These are phyloP conservation scores for Camponotus floridanus DNA, from an alignment of 1,140 invertebrate genomes.

Conservation along the genomic window DNA sequence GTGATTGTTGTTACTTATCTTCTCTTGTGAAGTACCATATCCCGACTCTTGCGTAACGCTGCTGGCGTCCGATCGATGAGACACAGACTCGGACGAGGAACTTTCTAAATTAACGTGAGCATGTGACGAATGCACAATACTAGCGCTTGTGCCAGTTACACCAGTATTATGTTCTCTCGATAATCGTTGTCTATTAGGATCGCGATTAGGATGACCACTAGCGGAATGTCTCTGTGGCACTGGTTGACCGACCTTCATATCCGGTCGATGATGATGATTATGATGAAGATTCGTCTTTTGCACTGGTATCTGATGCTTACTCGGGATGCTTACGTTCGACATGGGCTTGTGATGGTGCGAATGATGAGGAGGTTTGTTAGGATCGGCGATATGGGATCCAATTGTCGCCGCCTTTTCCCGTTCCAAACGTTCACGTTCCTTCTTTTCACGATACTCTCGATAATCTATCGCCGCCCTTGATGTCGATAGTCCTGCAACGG, in stretches of 20 bases:
- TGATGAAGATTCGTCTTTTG: slow-evolving; percentile 78
- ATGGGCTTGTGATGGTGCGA: slow-evolving; percentile 78
- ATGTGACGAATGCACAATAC: slow-evolving; percentile 54
- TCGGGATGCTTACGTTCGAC: slow-evolving; percentile 69
- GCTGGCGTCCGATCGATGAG: slow-evolving; percentile 55
- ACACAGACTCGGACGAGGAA: slow-evolving; percentile 41
- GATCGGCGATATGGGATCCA: slow-evolving; percentile 61
- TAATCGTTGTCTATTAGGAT: slow-evolving; percentile 77
- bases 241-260: slow-evolving; percentile 76
- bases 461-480: slow-evolving; percentile 80
- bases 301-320: slow-evolving; percentile 76
- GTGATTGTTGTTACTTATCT: slow-evolving; percentile 77
- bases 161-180: slow-evolving; percentile 76
- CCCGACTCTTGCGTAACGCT: slow-evolving; percentile 46
- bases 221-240: slow-evolving; percentile 78
- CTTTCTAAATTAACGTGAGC: slow-evolving; percentile 38
- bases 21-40: slow-evolving; percentile 73
- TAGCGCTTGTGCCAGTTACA: slow-evolving; percentile 42
- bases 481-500: slow-evolving; percentile 33
- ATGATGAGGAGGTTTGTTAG: slow-evolving; percentile 77
- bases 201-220: slow-evolving; percentile 67
- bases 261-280: slow-evolving; percentile 83
- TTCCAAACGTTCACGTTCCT: slow-evolving; percentile 85
- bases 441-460: slow-evolving; percentile 87
- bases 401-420: slow-evolving; percentile 71